phyloP scores from a whole-genome alignment of 2,888 invertebrate genomes.

The Morpho deidamia region DNA sequence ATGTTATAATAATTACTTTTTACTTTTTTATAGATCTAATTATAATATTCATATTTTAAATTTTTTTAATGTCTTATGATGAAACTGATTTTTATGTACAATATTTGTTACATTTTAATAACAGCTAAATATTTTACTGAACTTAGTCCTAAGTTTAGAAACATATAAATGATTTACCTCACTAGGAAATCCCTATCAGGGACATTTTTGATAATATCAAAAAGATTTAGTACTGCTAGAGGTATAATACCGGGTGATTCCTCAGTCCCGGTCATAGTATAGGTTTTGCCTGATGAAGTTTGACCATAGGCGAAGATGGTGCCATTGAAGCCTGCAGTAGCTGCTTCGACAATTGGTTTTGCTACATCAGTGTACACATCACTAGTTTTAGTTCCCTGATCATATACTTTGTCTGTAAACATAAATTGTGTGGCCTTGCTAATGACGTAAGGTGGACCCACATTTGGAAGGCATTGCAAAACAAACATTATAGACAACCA shows the following conservation, averaged over 20 bases:
- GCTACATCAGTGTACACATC: conserved; percentile 83
- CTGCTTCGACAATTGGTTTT: conserved; percentile 84
- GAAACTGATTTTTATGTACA: too few species aligned
- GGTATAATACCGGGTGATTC: conserved; percentile 86
- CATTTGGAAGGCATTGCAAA: conserved; percentile 7
- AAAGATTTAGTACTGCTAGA: conserved; percentile 83
- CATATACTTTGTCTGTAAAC: conserved; percentile 85
- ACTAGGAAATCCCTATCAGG: conserved; percentile 86
- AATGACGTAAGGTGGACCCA: conserved; percentile 13
- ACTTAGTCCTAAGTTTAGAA: too few species aligned
- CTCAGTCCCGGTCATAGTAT: conserved; percentile 87
- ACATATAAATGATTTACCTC: conserved; percentile 55
- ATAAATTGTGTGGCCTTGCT: conserved; percentile 18
- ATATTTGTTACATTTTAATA: too few species aligned
- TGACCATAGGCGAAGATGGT: conserved; percentile 96
- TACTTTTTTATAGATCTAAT: too few species aligned
- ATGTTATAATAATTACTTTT: too few species aligned
- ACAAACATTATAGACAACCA: not conserved
- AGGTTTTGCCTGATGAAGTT: conserved; percentile 93
- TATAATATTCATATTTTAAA: too few species aligned
- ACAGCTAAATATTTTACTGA: too few species aligned
- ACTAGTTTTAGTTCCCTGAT: conserved; percentile 73
- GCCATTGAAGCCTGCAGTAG: conserved; percentile 87
- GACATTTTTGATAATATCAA: conserved; percentile 80
- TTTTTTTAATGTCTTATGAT: too few species aligned